These are phyloP conservation scores for Cacoxenus indagator DNA, from an alignment of 2,888 invertebrate species.

Conservation along the genomic window DNA sequence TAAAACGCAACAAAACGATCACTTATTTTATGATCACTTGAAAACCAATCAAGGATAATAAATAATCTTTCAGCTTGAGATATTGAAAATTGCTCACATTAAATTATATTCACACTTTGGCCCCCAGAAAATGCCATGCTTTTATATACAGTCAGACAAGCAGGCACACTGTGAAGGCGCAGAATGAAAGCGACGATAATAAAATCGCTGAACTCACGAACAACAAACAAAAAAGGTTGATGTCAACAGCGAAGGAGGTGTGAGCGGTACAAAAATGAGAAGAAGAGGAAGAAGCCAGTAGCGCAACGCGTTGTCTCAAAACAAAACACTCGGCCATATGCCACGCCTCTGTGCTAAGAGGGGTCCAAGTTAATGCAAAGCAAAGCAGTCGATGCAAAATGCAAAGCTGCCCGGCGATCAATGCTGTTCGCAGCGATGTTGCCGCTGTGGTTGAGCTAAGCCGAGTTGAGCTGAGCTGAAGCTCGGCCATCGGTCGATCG, in stretches of 20 bases:
- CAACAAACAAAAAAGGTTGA: neutral
- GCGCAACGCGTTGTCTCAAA: no score
- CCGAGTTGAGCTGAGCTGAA: neutral
- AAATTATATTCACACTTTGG: conserved; percentile 71
- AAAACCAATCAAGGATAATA: conserved; percentile 71
- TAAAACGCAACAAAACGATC: conserved; percentile 52
- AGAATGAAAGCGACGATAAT: conserved; percentile 16
- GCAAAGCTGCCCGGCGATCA: no score
- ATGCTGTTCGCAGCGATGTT: no score
- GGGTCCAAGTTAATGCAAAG: no score
- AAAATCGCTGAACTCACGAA: neutral
- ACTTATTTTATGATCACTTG: conserved; percentile 69
- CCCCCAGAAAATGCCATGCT: conserved; percentile 65
- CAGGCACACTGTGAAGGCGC: neutral
- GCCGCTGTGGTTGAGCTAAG: neutral
- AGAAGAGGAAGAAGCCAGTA: neutral
- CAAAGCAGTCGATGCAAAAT: no score
- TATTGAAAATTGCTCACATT: conserved; percentile 70
- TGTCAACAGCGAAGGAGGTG: neutral
- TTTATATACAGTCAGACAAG: conserved; percentile 49
- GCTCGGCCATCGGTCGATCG: conserved; percentile 36
- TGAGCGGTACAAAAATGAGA: conserved; percentile 24
- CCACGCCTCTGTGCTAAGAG: neutral
- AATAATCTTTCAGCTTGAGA: conserved; percentile 67
- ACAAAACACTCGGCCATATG: conserved; percentile 31